Percentiles rank a stretch among this genome's conserved stretches.
Evolutionary conservation across 2,113 vertebrate genomes (phyloP).

Genomic region (Mellivora capensis): DNA sequence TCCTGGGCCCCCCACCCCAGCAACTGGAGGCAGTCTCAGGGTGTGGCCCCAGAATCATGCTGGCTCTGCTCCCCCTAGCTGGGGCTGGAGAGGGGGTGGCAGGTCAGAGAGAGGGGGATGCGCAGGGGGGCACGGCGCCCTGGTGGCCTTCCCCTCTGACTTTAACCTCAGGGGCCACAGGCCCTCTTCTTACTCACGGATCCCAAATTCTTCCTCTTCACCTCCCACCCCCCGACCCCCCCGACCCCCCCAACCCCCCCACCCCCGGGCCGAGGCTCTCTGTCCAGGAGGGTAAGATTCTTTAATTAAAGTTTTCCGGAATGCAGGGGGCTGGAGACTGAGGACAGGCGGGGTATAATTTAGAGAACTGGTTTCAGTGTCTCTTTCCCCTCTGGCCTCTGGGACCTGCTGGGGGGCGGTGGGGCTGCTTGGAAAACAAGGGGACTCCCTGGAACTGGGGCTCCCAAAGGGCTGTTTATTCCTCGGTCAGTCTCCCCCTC

Average conservation of each 20-base stretch:
- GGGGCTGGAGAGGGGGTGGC: not conserved
- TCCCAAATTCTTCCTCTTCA: slow-evolving; percentile 51
- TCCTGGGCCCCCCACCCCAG: not conserved
- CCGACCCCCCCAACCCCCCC: not conserved
- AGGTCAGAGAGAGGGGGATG: slow-evolving; percentile 31
- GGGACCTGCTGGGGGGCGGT: slow-evolving; percentile 43
- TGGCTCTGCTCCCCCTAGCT: not conserved
- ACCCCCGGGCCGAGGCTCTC: slow-evolving; percentile 5
- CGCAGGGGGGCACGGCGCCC: not conserved
- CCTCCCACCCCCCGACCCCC: not conserved
- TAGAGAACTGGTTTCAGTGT: slow-evolving; percentile 71
- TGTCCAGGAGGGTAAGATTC: slow-evolving; percentile 65
- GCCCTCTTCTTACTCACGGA: slow-evolving; percentile 6
- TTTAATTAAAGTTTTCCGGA: slow-evolving; percentile 78
- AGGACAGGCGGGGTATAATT: slow-evolving; percentile 67
- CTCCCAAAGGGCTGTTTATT: slow-evolving; percentile 45
- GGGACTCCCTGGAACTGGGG: slow-evolving; percentile 37
- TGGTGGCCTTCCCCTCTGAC: not conserved
- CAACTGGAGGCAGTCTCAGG: slow-evolving; percentile 1
- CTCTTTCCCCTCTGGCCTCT: slow-evolving; percentile 58
- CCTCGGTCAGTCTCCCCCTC: not conserved
- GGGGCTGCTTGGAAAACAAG: slow-evolving; percentile 60
- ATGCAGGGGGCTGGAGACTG: slow-evolving; percentile 65
- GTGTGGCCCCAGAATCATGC: slow-evolving; percentile 48
- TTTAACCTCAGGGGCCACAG: slow-evolving; percentile 11